These are phyloP conservation scores for Cebus imitator DNA, from an alignment of 2,113 vertebrate genomes.

Conservation along the genomic window DNA sequence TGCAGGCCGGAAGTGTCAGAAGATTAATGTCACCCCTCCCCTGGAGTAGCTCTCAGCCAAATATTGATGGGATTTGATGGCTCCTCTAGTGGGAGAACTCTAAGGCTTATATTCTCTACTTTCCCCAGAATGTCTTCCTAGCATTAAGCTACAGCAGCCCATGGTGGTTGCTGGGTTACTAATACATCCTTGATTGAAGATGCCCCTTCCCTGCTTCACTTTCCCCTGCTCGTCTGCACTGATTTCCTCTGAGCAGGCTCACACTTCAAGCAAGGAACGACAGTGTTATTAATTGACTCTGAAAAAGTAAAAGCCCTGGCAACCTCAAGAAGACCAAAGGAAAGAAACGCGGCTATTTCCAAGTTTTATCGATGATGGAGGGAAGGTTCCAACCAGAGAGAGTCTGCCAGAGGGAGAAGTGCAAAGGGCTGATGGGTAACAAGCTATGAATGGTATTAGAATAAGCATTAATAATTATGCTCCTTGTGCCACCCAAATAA, in stretches of 20 bases:
- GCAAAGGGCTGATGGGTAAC: background rate
- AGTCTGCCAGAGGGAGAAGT: background rate
- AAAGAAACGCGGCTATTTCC: background rate
- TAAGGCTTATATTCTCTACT: background rate
- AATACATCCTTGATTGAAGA: background rate
- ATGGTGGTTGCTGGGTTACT: background rate
- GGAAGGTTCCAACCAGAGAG: background rate
- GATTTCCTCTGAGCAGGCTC: background rate
- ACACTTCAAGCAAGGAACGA: background rate
- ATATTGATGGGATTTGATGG: background rate
- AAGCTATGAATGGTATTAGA: background rate
- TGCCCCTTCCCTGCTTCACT: background rate
- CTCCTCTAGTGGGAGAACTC: background rate
- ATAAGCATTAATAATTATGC: background rate
- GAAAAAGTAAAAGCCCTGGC: background rate
- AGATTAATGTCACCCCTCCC: background rate
- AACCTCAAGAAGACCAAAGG: background rate
- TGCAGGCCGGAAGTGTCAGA: background rate
- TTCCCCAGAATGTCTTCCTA: background rate
- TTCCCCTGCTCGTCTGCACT: background rate
- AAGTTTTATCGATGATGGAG: background rate
- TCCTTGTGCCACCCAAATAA: background rate
- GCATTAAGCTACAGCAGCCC: background rate
- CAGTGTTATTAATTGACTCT: background rate
- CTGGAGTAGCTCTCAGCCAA: background rate